Base-by-base conservation (phyloP, 2,888 invertebrate genomes). In the Sinodicranocentrus sp. region DNA sequence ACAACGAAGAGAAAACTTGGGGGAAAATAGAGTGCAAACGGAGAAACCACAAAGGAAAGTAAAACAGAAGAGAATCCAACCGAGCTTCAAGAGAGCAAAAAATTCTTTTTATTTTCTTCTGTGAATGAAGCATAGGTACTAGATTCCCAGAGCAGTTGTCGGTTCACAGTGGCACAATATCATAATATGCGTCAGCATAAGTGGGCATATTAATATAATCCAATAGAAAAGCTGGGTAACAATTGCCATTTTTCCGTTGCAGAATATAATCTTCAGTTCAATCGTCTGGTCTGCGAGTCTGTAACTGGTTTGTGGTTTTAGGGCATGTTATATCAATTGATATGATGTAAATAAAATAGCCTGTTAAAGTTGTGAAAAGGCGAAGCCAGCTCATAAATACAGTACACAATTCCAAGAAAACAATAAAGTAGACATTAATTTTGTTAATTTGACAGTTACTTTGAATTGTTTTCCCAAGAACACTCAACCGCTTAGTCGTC, bases 1-100 rank as follows among this genome's bases (percentile, higher is more conserved):
- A 79, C 79, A 79, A 65, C 63, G 39, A 25, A 23, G 21, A 52
- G 23, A 43, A 43, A 61, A 21, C 19, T 33, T 48, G 21, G 63
- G 23, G 48, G 19, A 57, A 63, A 26, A 33, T 39, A 10, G 26
- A 19, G 44, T 23, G 71, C 0, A 39, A 21, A 63, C n/a, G 44
- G 54, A 13, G 44, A 21, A 72, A 80, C 80, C 80, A 26, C 80
- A 80, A 73, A 80, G 57, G n/a, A n/a, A n/a, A n/a, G n/a, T n/a
- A n/a, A n/a, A n/a, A n/a, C n/a, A n/a, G n/a, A n/a, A n/a, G n/a
- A n/a, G n/a, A n/a, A n/a, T n/a, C n/a, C n/a, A n/a, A n/a, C n/a
- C n/a, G n/a, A n/a, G n/a, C n/a, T n/a, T n/a, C n/a, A n/a, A n/a
- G n/a, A n/a, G n/a, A n/a, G n/a, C n/a, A n/a, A n/a, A n/a, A n/a